Evolutionary conservation across 2,888 invertebrate species (phyloP).

Genomic region (Euclidia mi): DNA sequence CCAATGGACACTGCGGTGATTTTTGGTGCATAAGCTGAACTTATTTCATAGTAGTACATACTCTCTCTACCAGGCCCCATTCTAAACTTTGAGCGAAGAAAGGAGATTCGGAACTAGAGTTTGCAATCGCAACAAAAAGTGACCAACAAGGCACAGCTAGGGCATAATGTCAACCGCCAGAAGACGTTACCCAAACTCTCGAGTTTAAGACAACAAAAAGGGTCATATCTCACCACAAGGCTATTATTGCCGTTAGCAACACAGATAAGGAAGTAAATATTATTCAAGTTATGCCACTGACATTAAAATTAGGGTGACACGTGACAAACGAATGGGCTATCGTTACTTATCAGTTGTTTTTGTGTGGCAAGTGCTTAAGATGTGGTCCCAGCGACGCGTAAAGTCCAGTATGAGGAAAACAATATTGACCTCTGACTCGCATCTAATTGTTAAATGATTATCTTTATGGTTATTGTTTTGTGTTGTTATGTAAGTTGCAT

Average conservation of each 20-base stretch:
- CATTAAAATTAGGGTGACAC: constrained; percentile 46
- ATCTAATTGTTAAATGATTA: constrained; percentile 1
- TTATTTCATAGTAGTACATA: too few relatives aligned
- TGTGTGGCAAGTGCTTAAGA: constrained; percentile 26
- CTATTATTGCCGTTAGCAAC: constrained; percentile 33
- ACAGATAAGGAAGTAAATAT: constrained; percentile 47
- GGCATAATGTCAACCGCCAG: too few relatives aligned
- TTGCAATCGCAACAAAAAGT: too few relatives aligned
- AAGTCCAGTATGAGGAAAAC: constrained; percentile 6
- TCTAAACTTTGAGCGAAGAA: too few relatives aligned
- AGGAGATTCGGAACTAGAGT: too few relatives aligned
- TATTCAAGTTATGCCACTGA: constrained; percentile 43
- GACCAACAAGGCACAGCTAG: too few relatives aligned
- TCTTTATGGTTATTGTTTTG: neutral
- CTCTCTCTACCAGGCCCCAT: too few relatives aligned
- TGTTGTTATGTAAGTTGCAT: constrained; percentile 1
- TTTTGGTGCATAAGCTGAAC: too few relatives aligned
- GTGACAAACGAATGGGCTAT: constrained; percentile 29
- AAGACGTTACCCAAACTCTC: too few relatives aligned
- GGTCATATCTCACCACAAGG: neutral
- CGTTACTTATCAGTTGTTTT: constrained; percentile 50
- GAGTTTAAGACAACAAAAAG: neutral
- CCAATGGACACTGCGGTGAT: too few relatives aligned
- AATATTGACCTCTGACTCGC: constrained; percentile 5
- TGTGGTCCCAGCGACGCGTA: constrained; percentile 15